A percentile compares a stretch with the other conserved stretches of the same genome.
Conservation (phyloP, 2,113 vertebrate genomes). For the Myrmecobius fasciatus region DNA sequence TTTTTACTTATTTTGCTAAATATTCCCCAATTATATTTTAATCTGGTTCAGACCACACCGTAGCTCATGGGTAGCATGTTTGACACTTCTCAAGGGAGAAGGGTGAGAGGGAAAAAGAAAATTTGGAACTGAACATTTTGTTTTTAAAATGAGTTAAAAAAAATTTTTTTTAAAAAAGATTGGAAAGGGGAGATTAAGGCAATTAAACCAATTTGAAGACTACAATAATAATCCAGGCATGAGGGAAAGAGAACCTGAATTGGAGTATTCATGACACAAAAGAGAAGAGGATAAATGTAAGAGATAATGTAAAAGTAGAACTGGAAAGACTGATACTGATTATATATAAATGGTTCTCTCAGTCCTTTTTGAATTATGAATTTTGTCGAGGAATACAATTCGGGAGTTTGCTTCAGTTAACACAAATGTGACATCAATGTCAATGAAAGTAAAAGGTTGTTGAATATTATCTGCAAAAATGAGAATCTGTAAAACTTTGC, state of each 20-base stretch:
- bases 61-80: too few relatives aligned
- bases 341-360: neutral
- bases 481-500: neutral
- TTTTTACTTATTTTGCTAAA: too few relatives aligned
- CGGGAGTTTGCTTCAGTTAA: neutral
- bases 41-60: too few relatives aligned
- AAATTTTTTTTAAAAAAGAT: too few relatives aligned
- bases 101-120: too few relatives aligned
- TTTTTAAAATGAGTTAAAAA: too few relatives aligned
- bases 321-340: neutral
- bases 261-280: neutral
- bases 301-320: neutral
- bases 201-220: neutral
- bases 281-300: neutral
- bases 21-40: too few relatives aligned
- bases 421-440: neutral
- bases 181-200: neutral
- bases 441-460: neutral
- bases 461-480: neutral
- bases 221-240: neutral
- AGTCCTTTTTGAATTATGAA: neutral
- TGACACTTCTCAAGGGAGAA: neutral
- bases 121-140: too few relatives aligned
- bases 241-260: neutral
- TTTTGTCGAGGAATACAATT: neutral